Evolutionary conservation across 2,888 invertebrate genomes (phyloP).

Genomic region (Hypsopygia costalis): DNA sequence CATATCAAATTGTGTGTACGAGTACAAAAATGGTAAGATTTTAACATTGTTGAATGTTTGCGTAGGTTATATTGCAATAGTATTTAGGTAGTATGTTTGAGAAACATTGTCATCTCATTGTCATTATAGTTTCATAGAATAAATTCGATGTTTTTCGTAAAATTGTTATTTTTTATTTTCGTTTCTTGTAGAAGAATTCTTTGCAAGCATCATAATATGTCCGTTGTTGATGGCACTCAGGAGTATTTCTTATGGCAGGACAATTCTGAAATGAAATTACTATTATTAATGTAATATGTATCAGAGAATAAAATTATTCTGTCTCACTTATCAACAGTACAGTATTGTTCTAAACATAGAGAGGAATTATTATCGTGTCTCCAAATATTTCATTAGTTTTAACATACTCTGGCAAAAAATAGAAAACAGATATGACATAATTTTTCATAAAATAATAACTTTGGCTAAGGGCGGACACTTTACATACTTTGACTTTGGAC

Average conservation of each 20-base stretch:
- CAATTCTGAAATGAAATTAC: conserved; percentile 56
- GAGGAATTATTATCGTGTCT: too few relatives aligned
- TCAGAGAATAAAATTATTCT: too few relatives aligned
- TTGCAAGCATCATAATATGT: conserved; percentile 46
- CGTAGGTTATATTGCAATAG: conserved; percentile 42
- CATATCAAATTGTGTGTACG: conserved; percentile 53
- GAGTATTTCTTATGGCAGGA: conserved; percentile 34
- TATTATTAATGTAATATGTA: too few relatives aligned
- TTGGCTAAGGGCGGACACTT: too few relatives aligned
- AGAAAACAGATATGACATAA: too few relatives aligned
- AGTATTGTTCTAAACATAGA: too few relatives aligned
- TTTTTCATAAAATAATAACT: too few relatives aligned
- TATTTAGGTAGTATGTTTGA: conserved; percentile 32
- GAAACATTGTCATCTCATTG: conserved; percentile 46
- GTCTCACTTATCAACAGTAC: too few relatives aligned
- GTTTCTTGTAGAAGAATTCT: conserved; percentile 29
- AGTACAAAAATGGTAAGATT: conserved; percentile 34
- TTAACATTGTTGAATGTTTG: conserved; percentile 45
- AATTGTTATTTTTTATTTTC: conserved; percentile 14
- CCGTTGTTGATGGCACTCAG: conserved; percentile 38
- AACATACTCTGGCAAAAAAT: too few relatives aligned
- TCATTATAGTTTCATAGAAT: conserved; percentile 44
- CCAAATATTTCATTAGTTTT: too few relatives aligned
- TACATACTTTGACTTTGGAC: too few relatives aligned
- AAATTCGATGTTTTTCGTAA: conserved; percentile 42